phyloP scores from a whole-genome alignment of 1,140 invertebrate genomes.

The Calliphora vicina region DNA sequence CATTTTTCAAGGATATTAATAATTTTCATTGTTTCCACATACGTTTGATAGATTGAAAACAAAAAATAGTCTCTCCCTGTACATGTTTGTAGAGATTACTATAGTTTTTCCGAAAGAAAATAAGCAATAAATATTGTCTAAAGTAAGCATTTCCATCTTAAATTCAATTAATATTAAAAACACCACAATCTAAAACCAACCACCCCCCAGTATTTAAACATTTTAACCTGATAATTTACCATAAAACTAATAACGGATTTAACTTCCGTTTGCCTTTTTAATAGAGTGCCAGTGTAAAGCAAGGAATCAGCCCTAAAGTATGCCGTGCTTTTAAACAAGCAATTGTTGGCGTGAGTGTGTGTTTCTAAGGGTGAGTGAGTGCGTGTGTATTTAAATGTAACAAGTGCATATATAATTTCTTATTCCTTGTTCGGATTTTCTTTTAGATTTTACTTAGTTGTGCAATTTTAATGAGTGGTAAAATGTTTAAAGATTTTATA shows the following conservation, averaged over 20 bases:
- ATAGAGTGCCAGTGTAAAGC: no score
- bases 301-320: background rate
- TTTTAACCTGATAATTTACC: background rate
- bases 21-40: background rate
- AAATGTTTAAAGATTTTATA: background rate
- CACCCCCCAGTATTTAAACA: background rate
- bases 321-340: background rate
- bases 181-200: no score
- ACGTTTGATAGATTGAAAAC: no score
- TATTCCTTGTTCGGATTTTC: background rate
- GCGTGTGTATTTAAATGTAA: background rate
- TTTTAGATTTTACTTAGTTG: background rate
- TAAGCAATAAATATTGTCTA: background rate
- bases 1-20: background rate
- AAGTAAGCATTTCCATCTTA: background rate
- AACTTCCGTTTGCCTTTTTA: background rate
- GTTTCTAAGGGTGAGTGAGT: background rate
- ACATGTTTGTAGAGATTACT: background rate
- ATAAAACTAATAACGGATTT: background rate
- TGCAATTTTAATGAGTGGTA: background rate
- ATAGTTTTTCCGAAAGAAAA: background rate
- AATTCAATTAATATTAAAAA: background rate
- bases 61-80: background rate
- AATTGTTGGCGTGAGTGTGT: background rate
- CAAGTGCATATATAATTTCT: background rate